Evolutionary conservation across 2,113 vertebrate species (phyloP), one percentile per base, ranked within the genome.

Genomic region (Aramus guarauna): DNA sequence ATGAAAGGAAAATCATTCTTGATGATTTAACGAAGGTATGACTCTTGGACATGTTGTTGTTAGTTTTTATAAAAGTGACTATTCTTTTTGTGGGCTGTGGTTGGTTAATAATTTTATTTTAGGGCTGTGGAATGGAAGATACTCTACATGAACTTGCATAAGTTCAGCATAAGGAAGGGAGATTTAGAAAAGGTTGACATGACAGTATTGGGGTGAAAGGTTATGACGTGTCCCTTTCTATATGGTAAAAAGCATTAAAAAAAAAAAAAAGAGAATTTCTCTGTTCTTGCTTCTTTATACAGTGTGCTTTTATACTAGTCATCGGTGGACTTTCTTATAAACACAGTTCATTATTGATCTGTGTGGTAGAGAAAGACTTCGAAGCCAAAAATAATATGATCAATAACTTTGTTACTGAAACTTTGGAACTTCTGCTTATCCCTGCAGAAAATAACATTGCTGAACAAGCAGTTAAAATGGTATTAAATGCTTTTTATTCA

Each of bases 21-120:
- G 98, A 99, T 95, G 98, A 99, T 91, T 97, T 99, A 85, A 98
- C 96, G 8, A 98, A 98, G 98, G 99, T 99, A 99, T 94, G 50
- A 20, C 34, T 88, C 39, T 45, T 45, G 4, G 56, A 24, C 5
- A 12, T 78, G 53, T 63, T 87, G 6, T 52, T 77, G 22, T 0
- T 88, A 24, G 36, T 39, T 81, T n/a, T 85, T 72, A 29, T 63
- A 27, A n/a, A 48, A 92, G 18, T 39, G 20, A 37, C 27, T 48
- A 3, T 3, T 72, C 7, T 64, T 43, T 50, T 76, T 71, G 17
- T 74, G 78, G 34, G 18, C 24, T 83, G 18, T 78, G 24, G 4
- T 87, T 77, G 23, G 30, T 68, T 88, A 67, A 43, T 77, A 4
- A 20, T 56, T 64, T 90, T 71, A 26, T 16, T 81, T 72, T 84